phyloP scores from a whole-genome alignment of 2,888 invertebrate genomes.

The Noctua comes region DNA sequence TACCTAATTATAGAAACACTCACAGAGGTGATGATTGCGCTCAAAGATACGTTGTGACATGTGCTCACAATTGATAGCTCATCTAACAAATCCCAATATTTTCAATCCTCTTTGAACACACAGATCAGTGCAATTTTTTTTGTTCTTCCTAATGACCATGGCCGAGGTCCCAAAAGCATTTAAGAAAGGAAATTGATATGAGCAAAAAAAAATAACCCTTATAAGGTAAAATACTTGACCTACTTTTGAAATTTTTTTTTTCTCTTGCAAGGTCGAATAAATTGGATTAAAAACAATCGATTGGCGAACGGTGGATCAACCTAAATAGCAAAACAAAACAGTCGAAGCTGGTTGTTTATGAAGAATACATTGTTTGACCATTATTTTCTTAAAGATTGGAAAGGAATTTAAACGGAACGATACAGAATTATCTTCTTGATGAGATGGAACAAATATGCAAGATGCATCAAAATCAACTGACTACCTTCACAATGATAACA shows the following conservation, averaged over 20 bases:
- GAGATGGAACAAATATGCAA: not conserved
- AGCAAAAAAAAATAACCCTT: constrained; percentile 3
- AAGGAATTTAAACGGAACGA: not conserved
- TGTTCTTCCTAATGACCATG: not conserved
- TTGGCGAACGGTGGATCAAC: not conserved
- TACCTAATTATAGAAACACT: constrained; percentile 34
- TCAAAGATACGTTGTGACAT: constrained; percentile 1
- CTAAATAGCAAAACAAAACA: constrained; percentile 3
- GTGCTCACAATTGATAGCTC: not conserved
- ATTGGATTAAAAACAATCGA: constrained; percentile 12
- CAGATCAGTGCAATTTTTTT: not conserved
- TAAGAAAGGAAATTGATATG: not conserved
- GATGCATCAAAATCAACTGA: not conserved
- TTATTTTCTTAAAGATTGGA: constrained; percentile 10
- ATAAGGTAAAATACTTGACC: constrained; percentile 27
- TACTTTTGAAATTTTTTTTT: not conserved
- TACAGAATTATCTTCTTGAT: not conserved
- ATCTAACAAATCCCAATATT: not conserved
- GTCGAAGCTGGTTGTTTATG: not conserved
- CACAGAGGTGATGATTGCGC: constrained; percentile 23
- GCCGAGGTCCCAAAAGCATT: not conserved
- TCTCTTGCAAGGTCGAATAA: constrained; percentile 2
- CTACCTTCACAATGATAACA: not conserved
- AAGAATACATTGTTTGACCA: not conserved
- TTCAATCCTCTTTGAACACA: not conserved